A percentile compares a stretch with the other conserved stretches of the same genome.
phyloP scores from a whole-genome alignment of 2,113 vertebrate species.

The Numida meleagris region DNA sequence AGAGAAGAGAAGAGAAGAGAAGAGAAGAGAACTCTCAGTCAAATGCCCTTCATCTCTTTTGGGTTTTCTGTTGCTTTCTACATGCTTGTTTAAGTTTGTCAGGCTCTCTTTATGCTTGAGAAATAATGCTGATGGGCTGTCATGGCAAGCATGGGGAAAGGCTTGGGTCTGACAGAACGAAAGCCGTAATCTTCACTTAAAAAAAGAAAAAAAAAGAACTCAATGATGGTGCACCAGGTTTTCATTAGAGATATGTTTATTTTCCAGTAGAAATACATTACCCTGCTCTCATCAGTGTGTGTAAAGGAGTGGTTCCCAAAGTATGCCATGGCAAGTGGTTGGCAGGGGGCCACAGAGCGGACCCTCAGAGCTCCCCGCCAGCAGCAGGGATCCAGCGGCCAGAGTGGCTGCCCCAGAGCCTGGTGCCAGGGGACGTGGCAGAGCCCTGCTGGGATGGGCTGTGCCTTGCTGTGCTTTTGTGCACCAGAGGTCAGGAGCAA shows the following conservation, averaged over 20 bases:
- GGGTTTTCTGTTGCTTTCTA: neutral
- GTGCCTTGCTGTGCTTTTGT: neutral
- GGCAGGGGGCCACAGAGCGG: neutral
- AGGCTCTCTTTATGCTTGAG: constrained; percentile 25
- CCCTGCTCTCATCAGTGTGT: neutral
- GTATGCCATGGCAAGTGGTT: constrained; percentile 27
- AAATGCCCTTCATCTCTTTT: neutral
- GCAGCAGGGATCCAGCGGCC: neutral
- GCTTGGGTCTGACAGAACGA: constrained; percentile 23
- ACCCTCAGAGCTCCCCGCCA: neutral
- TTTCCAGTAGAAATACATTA: constrained; percentile 50
- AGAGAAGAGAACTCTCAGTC: neutral
- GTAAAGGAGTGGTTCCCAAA: constrained; percentile 1
- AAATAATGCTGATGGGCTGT: neutral
- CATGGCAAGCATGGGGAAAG: neutral
- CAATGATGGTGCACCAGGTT: neutral
- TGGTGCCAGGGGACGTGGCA: too few relatives aligned
- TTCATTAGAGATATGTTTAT: constrained; percentile 44
- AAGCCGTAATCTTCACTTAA: constrained; percentile 17
- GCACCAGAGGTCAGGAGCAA: neutral
- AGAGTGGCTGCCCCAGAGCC: neutral
- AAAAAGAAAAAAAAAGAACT: neutral
- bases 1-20: too few relatives aligned
- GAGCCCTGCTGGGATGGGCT: too few relatives aligned
- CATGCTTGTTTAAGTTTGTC: neutral